Percentiles rank a stretch among this genome's conserved stretches.
These are phyloP conservation scores for Grammomys surdaster DNA, from an alignment of 2,113 vertebrate species.

Conservation along the genomic window DNA sequence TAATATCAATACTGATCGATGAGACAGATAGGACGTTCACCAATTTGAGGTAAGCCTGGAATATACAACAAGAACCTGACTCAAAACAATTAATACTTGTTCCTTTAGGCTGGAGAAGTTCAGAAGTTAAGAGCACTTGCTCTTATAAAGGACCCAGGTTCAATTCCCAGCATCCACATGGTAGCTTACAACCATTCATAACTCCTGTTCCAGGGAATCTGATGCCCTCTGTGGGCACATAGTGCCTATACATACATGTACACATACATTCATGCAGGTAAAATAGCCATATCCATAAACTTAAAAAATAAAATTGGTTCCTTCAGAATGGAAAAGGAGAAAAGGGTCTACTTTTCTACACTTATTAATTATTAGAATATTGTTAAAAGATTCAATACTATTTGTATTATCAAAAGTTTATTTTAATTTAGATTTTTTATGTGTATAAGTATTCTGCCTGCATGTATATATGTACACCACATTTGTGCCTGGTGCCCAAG, in stretches of 20 bases:
- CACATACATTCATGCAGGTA: background rate
- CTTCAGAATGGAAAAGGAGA: slow-evolving; percentile 10
- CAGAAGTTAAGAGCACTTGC: background rate
- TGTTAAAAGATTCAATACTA: slow-evolving; percentile 24
- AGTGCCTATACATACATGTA: background rate
- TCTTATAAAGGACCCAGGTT: background rate
- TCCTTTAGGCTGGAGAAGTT: background rate
- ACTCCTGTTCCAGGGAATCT: background rate
- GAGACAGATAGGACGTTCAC: background rate
- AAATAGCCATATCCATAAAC: background rate
- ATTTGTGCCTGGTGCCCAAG: background rate
- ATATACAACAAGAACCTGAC: background rate
- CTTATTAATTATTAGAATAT: background rate
- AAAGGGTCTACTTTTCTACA: background rate
- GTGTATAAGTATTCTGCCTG: background rate
- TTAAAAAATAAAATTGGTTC: background rate
- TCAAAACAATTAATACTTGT: background rate
- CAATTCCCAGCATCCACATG: background rate
- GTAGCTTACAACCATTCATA: background rate
- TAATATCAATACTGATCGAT: background rate
- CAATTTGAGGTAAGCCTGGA: background rate
- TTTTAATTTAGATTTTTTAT: background rate
- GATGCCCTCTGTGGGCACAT: background rate
- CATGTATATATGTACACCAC: background rate
- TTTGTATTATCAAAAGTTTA: slow-evolving; percentile 19